These are phyloP conservation scores for Atherinosoma microstoma DNA, from an alignment of 2,797 vertebrate genomes.

Conservation along the genomic window DNA sequence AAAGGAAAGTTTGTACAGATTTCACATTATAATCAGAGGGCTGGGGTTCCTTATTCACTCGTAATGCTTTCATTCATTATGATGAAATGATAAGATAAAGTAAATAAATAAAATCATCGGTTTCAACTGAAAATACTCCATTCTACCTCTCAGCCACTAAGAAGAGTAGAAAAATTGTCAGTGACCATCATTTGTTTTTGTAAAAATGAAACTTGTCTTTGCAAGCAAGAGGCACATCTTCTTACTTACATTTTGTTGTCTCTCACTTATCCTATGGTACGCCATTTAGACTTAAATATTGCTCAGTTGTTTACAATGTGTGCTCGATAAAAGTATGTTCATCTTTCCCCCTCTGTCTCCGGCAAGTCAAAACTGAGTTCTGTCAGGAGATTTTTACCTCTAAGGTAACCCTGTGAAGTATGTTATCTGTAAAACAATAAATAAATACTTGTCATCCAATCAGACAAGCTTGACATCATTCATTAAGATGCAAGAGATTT, in stretches of 20 bases:
- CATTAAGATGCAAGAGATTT: slow-evolving; percentile 62
- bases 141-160: slow-evolving; percentile 91
- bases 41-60: slow-evolving; percentile 81
- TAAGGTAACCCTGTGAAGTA: slow-evolving; percentile 84
- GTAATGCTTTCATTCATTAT: slow-evolving; percentile 78
- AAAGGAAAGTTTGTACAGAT: slow-evolving; percentile 83
- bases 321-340: slow-evolving; percentile 83
- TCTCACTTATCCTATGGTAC: slow-evolving; percentile 84
- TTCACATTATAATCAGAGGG: slow-evolving; percentile 85
- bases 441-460: slow-evolving; percentile 83
- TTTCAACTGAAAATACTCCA: slow-evolving; percentile 80
- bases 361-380: slow-evolving; percentile 69
- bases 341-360: slow-evolving; percentile 70
- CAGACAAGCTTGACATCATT: slow-evolving; percentile 77
- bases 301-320: slow-evolving; percentile 85
- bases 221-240: slow-evolving; percentile 81
- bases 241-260: slow-evolving; percentile 83
- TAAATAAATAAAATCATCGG: slow-evolving; percentile 75
- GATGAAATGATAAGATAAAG: slow-evolving; percentile 78
- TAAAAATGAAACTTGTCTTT: slow-evolving; percentile 82
- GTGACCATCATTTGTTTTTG: slow-evolving; percentile 84
- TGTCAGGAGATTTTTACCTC: slow-evolving; percentile 79
- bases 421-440: slow-evolving; percentile 84
- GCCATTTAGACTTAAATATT: slow-evolving; percentile 82
- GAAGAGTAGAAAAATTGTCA: slow-evolving; percentile 75